phyloP scores from a whole-genome alignment of 2,113 vertebrate genomes.

The cattle (Bos taurus) region DNA sequence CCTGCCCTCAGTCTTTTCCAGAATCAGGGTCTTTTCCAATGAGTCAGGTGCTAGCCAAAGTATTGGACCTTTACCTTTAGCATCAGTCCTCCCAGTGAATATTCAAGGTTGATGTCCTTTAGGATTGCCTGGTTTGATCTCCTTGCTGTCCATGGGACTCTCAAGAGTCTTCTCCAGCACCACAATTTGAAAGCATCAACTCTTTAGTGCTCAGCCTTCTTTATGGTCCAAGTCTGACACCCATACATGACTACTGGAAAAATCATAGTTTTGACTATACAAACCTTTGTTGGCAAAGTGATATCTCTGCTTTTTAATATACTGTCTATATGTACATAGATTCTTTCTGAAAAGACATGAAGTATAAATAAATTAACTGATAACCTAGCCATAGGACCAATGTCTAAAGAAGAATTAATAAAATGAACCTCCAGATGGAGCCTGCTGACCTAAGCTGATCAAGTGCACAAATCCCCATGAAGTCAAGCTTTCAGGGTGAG shows the following conservation, averaged over 20 bases:
- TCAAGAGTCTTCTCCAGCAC: background rate
- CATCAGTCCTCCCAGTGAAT: background rate
- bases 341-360: background rate
- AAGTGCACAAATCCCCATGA: background rate
- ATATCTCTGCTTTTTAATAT: background rate
- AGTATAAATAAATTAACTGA: background rate
- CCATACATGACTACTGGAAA: background rate
- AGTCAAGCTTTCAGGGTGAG: background rate
- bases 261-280: background rate
- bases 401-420: conserved; percentile 27
- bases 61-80: background rate
- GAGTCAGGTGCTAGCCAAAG: background rate
- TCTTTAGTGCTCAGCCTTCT: background rate
- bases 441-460: conserved; percentile 8
- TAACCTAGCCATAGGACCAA: background rate
- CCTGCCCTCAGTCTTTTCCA: background rate
- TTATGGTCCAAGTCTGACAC: background rate
- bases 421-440: conserved; percentile 53
- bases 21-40: background rate
- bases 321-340: background rate
- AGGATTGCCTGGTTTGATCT: background rate
- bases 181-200: background rate
- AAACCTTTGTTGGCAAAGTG: background rate
- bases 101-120: background rate
- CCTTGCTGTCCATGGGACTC: background rate